Conservation (phyloP, 1,140 invertebrate species). For the Cotesia typhae region DNA sequence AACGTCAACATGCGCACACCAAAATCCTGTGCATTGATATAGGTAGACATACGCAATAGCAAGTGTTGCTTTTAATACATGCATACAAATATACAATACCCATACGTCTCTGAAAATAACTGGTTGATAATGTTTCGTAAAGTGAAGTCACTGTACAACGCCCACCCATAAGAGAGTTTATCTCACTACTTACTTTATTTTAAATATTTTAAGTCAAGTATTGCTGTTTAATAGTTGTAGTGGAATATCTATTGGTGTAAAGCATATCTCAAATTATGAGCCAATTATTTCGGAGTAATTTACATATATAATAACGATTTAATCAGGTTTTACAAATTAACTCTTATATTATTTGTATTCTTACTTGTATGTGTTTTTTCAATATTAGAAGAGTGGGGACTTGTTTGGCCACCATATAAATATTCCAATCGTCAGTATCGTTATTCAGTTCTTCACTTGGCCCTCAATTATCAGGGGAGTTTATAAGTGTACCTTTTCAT, state of each 20-base stretch:
- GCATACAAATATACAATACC: too few species aligned
- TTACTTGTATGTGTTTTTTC: background rate
- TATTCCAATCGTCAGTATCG: conserved; percentile 28
- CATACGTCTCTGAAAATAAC: background rate
- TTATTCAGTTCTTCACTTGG: conserved; percentile 13
- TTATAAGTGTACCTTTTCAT: conserved; percentile 4
- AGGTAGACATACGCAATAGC: background rate
- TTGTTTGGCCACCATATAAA: conserved; percentile 30
- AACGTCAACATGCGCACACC: conserved; percentile 5
- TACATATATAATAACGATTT: too few species aligned
- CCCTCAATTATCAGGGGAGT: conserved; percentile 16
- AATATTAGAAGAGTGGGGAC: conserved; percentile 3
- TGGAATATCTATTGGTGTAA: background rate
- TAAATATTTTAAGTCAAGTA: background rate
- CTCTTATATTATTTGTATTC: background rate
- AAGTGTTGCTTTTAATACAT: too few species aligned
- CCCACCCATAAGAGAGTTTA: conserved; percentile 7
- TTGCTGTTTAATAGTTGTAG: background rate
- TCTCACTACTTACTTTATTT: background rate
- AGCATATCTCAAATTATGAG: too few species aligned
- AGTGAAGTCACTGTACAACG: background rate
- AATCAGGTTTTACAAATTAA: background rate
- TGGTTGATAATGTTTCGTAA: conserved; percentile 8
- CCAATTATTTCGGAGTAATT: too few species aligned
- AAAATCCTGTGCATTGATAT: background rate